Conservation (phyloP, 2,888 invertebrate genomes). For the Itoplectis maculator region DNA sequence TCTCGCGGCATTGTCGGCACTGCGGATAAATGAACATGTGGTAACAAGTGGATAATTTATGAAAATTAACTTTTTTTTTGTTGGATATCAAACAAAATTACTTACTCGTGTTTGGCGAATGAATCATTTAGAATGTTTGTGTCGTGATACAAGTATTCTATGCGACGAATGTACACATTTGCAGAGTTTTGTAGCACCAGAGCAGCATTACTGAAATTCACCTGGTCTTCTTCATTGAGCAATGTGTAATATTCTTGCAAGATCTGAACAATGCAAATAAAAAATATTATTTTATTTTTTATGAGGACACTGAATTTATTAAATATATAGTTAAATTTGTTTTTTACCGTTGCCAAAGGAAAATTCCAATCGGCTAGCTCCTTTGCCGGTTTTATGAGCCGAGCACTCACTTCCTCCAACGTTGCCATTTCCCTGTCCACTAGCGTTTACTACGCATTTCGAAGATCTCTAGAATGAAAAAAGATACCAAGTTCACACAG, state of each 20-base stretch:
- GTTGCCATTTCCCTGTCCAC: constrained; percentile 61
- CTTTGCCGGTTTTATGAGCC: constrained; percentile 78
- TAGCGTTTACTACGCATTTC: not conserved
- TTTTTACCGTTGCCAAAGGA: constrained; percentile 78
- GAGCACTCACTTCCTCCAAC: constrained; percentile 75
- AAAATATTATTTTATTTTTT: constrained; percentile 1
- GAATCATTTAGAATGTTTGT: constrained; percentile 84
- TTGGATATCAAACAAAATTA: constrained; percentile 31
- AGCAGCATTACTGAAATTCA: constrained; percentile 92
- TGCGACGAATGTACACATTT: constrained; percentile 90
- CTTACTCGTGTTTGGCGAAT: constrained; percentile 76
- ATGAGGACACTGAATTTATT: not conserved
- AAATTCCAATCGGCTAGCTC: constrained; percentile 80
- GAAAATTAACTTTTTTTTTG: constrained; percentile 1
- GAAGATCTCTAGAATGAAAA: constrained; percentile 7
- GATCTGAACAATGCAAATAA: constrained; percentile 71
- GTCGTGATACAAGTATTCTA: constrained; percentile 87
- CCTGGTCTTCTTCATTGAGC: constrained; percentile 72
- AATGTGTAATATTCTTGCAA: constrained; percentile 76
- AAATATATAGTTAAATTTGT: constrained; percentile 12
- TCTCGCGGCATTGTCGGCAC: constrained; percentile 68
- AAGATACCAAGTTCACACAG: not conserved
- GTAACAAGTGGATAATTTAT: not conserved
- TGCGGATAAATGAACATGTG: constrained; percentile 44
- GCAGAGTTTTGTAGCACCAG: constrained; percentile 91